These are phyloP conservation scores for Synodontis membranacea DNA, from an alignment of 2,113 vertebrate species.

Conservation along the genomic window DNA sequence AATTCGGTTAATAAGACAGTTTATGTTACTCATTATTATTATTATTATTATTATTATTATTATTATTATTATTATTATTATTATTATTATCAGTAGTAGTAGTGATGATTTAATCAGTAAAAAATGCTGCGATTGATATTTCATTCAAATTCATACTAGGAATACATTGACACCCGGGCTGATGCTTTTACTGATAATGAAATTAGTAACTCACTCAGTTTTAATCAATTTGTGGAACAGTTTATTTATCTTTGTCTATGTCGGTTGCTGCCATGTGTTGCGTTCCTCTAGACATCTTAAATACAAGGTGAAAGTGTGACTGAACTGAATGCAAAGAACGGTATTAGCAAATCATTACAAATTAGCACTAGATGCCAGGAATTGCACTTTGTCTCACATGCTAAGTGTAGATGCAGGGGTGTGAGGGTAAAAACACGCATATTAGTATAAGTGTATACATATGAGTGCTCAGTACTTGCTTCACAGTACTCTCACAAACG, in stretches of 20 bases:
- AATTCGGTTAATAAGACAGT: neutral
- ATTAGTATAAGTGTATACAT: no score
- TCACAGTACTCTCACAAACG: neutral
- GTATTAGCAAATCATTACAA: neutral
- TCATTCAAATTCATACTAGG: neutral
- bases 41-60: no score
- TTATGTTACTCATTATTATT: no score
- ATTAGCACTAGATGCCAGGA: neutral
- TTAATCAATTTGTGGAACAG: neutral
- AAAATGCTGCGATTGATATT: no score
- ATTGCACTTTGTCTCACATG: no score
- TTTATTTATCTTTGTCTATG: neutral
- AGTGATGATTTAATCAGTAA: no score
- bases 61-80: no score
- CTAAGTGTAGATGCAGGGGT: no score
- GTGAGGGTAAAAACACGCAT: no score
- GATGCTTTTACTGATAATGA: neutral
- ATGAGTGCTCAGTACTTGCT: neutral
- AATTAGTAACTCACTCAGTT: neutral
- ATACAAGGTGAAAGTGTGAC: neutral
- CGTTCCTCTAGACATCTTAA: neutral
- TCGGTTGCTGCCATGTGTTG: neutral
- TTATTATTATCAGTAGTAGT: no score
- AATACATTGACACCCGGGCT: no score
- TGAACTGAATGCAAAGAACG: neutral